A percentile compares a stretch with the other conserved stretches of the same genome.
These are phyloP conservation scores for Progne subis DNA, from an alignment of 2,113 vertebrate genomes.

Conservation along the genomic window DNA sequence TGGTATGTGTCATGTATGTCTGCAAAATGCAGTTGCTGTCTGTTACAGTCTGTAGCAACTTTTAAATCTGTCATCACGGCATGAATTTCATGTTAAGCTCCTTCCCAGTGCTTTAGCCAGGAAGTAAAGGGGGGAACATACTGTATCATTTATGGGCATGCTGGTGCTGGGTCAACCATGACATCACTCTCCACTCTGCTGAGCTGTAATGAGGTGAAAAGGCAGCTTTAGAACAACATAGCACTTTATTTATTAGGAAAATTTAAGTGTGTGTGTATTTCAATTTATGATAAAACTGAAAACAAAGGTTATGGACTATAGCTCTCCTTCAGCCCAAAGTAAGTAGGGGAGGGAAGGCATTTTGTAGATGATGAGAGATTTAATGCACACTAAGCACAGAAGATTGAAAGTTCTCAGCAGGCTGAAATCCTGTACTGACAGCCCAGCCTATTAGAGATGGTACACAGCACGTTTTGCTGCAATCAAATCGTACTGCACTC, in stretches of 20 bases:
- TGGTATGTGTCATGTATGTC: slow-evolving; percentile 87
- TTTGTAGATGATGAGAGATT: slow-evolving; percentile 62
- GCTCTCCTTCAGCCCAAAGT: slow-evolving; percentile 44
- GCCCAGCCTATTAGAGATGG: slow-evolving; percentile 9
- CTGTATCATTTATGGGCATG: slow-evolving; percentile 82
- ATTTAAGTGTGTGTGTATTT: slow-evolving; percentile 68
- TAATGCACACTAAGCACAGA: slow-evolving; percentile 36
- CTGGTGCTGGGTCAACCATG: slow-evolving; percentile 84
- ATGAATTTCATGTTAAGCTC: slow-evolving; percentile 85
- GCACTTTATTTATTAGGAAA: slow-evolving; percentile 80
- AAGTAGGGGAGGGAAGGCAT: neutral
- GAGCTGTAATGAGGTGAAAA: slow-evolving; percentile 85
- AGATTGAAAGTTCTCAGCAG: slow-evolving; percentile 37
- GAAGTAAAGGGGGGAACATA: slow-evolving; percentile 79
- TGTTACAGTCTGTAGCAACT: slow-evolving; percentile 92
- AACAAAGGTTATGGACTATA: slow-evolving; percentile 70
- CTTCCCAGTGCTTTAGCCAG: slow-evolving; percentile 80
- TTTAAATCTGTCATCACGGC: slow-evolving; percentile 98
- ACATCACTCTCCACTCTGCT: slow-evolving; percentile 76
- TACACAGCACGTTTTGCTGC: neutral
- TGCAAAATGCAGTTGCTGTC: slow-evolving; percentile 90
- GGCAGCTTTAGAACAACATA: slow-evolving; percentile 75
- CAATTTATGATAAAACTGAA: slow-evolving; percentile 71
- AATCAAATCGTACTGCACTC: neutral
- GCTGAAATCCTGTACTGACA: slow-evolving; percentile 39